phyloP scores from a whole-genome alignment of 2,113 vertebrate genomes.

The Eolophus roseicapilla region DNA sequence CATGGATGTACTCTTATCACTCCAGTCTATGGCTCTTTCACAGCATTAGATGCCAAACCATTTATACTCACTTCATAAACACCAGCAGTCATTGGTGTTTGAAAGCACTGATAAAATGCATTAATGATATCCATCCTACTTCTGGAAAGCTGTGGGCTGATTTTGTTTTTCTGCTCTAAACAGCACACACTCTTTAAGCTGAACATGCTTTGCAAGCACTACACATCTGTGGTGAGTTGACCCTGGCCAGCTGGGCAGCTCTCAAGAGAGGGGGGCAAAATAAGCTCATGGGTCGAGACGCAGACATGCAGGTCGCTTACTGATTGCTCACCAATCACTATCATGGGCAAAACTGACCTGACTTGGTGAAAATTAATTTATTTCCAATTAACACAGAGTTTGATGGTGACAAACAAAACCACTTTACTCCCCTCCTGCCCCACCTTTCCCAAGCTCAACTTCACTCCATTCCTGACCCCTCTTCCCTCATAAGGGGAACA shows the following conservation, averaged over 20 bases:
- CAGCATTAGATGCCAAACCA: not conserved
- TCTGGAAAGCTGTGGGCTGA: not conserved
- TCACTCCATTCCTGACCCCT: not conserved
- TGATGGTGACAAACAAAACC: not conserved
- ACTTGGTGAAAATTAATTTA: not conserved
- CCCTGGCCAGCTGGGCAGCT: not conserved
- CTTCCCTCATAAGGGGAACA: fast-evolving
- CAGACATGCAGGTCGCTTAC: not conserved
- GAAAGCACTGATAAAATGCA: not conserved
- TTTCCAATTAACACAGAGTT: not conserved
- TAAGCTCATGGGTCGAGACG: not conserved
- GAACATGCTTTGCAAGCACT: not conserved
- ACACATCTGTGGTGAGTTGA: fast-evolving
- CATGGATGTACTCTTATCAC: not conserved
- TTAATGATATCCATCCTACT: not conserved
- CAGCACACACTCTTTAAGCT: not conserved
- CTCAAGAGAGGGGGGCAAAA: not conserved
- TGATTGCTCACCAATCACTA: not conserved
- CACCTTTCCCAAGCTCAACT: not conserved
- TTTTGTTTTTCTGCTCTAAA: not conserved
- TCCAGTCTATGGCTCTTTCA: not conserved
- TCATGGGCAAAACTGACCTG: not conserved
- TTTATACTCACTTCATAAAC: not conserved
- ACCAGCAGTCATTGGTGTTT: not conserved
- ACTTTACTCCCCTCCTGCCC: fast-evolving